phyloP scores from a whole-genome alignment of 2,888 invertebrate genomes.

The Drosophila peninsularis region DNA sequence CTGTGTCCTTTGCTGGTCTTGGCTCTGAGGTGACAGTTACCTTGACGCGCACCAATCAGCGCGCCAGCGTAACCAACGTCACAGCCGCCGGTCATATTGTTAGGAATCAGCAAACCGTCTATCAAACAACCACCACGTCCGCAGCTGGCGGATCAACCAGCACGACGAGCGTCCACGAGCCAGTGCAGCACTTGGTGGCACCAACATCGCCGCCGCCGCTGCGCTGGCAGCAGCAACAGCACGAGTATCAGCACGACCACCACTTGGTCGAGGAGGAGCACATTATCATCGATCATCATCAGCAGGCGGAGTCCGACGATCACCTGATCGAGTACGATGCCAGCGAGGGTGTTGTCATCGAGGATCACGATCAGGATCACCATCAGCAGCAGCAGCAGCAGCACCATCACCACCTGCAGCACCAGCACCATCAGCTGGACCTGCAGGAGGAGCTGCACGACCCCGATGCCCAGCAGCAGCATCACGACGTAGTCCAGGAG shows the following conservation, averaged over 20 bases:
- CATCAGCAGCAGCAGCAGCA: constrained; percentile 58
- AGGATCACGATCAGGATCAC: constrained; percentile 54
- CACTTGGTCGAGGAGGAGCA: constrained; percentile 66
- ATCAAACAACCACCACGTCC: constrained; percentile 59
- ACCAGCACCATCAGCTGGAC: constrained; percentile 65
- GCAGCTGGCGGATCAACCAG: constrained; percentile 40
- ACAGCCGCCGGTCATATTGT: constrained; percentile 83
- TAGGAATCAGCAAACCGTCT: constrained; percentile 72
- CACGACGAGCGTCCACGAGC: constrained; percentile 54
- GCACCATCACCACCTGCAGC: constrained; percentile 74
- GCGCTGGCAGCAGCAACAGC: constrained; percentile 69
- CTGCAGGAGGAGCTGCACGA: constrained; percentile 77
- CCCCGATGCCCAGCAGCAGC: constrained; percentile 73
- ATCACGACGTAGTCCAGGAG: constrained; percentile 81
- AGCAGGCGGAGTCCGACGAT: constrained; percentile 74
- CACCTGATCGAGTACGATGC: constrained; percentile 79
- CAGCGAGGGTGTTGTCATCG: constrained; percentile 68
- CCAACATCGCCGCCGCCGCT: constrained; percentile 80
- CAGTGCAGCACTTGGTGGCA: constrained; percentile 64
- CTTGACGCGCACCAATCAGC: constrained; percentile 76
- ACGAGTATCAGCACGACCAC: constrained; percentile 67
- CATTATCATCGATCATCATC: constrained; percentile 70
- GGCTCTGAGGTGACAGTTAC: constrained; percentile 83
- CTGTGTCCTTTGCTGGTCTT: constrained; percentile 81
- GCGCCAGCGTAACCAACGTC: constrained; percentile 68